These are phyloP conservation scores for Syrphus vitripennis DNA, from an alignment of 2,888 invertebrate genomes.

Conservation along the genomic window DNA sequence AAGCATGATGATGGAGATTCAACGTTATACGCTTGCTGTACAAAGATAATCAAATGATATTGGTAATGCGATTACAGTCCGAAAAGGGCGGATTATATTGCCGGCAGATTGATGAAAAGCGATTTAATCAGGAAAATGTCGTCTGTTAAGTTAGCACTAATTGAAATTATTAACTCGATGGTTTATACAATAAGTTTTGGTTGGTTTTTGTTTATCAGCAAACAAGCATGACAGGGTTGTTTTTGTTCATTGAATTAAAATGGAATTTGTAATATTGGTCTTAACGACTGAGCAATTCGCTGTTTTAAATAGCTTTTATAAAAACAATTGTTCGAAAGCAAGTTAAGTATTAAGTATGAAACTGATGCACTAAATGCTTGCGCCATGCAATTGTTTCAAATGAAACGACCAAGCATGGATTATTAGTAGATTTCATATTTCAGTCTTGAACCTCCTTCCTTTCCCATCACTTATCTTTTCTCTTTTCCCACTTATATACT, in stretches of 20 bases:
- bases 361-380: too few species aligned
- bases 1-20: slow-evolving; percentile 11
- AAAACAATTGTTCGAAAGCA: neutral
- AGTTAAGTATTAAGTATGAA: too few species aligned
- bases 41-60: slow-evolving; percentile 70
- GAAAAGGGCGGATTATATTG: slow-evolving; percentile 49
- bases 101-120: slow-evolving; percentile 62
- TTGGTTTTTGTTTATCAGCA: slow-evolving; percentile 9
- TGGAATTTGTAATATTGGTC: neutral
- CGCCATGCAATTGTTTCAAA: too few species aligned
- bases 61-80: slow-evolving; percentile 68
- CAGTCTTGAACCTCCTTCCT: too few species aligned
- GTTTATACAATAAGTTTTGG: neutral
- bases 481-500: too few species aligned
- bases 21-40: slow-evolving; percentile 30
- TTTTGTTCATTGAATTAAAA: neutral
- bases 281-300: neutral
- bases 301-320: neutral
- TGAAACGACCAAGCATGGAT: too few species aligned
- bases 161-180: slow-evolving; percentile 56
- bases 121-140: slow-evolving; percentile 48
- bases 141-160: slow-evolving; percentile 64
- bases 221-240: neutral
- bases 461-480: too few species aligned
- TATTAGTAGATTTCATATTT: too few species aligned